Base-by-base conservation (phyloP, 2,113 vertebrate species). In the Elgaria multicarinata region DNA sequence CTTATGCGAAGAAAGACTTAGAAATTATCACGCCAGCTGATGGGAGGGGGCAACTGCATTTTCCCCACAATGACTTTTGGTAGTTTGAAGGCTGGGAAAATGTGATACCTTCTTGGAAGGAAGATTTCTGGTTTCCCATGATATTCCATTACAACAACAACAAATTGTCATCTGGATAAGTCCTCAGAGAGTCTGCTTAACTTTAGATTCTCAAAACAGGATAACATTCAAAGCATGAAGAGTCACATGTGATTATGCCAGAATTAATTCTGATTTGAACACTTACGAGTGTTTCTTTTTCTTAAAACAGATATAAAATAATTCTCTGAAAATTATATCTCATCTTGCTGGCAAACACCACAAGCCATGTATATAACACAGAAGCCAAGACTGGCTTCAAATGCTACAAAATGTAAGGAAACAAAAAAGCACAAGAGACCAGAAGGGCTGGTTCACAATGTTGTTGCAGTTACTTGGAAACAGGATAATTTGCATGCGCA, bases 241-340 rank as follows among this genome's bases (percentile, higher is more conserved):
- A 20, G 58, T 26, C 28, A 50, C 22, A 84, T 62, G 3, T n/a
- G 4, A 81, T 66, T 42, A 16, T 20, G 36, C n/a, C 86, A 64
- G 0, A 4, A 39, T 74, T 67, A 90, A 72, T 91, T 90, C 39
- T 24, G 33, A 26, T 39, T 74, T 85, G 71, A 86, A 74, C 78
- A 33, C 67, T 39, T 33, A 16, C 75, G 31, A 80, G 2, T 67
- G 75, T 83, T 83, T 90, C 42, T 83, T 67, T 28, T 8, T 90
- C 36, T 87, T 87, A 78, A 67, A 85, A 53, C 50, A 53, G 80
- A 85, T 87, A 18, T 4, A 74, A 28, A 53, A 6, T 10, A 83
- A 79, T 76, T 69, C 67, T 85, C 53, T 3, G 91, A 39, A 36
- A 92, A 89, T 86, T 62, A 33, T n/a, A 74, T 89, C n/a, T 77